Evolutionary conservation across 2,113 vertebrate species (phyloP).

Genomic region (Gadus chalcogrammus): DNA sequence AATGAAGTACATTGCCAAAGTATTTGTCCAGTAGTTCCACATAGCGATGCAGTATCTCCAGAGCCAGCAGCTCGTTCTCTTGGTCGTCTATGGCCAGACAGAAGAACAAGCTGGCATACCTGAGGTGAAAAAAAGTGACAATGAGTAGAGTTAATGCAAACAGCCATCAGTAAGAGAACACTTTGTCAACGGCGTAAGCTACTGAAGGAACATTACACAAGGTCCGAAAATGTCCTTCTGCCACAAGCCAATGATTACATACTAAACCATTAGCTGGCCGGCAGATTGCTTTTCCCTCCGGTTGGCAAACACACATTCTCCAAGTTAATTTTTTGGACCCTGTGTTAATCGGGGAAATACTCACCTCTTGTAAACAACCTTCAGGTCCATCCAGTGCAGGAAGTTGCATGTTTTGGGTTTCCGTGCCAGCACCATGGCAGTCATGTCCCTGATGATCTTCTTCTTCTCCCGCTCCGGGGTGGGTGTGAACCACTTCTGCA

Average conservation of each 20-base stretch:
- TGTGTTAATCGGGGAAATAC: background rate
- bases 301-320: background rate
- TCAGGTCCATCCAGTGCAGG: conserved; percentile 94
- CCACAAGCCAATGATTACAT: too few species aligned
- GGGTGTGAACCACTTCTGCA: conserved; percentile 95
- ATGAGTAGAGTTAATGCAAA: too few species aligned
- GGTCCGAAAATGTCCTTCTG: too few species aligned
- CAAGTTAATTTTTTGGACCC: background rate
- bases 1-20: conserved; percentile 88
- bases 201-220: too few species aligned
- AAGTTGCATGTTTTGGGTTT: conserved; percentile 90
- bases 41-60: conserved; percentile 93
- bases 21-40: conserved; percentile 98
- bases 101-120: conserved; percentile 97
- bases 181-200: too few species aligned
- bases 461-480: conserved; percentile 91
- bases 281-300: background rate
- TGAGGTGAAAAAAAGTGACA: conserved; percentile 40
- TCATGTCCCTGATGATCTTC: conserved; percentile 91
- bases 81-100: conserved; percentile 90
- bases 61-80: conserved; percentile 92
- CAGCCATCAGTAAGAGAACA: too few species aligned
- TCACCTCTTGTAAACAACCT: conserved; percentile 97
- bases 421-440: conserved; percentile 85
- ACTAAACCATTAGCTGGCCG: background rate